Percentiles rank a stretch among this genome's conserved stretches.
phyloP scores from a whole-genome alignment of 2,888 invertebrate genomes.

The Hedychridium roseum region DNA sequence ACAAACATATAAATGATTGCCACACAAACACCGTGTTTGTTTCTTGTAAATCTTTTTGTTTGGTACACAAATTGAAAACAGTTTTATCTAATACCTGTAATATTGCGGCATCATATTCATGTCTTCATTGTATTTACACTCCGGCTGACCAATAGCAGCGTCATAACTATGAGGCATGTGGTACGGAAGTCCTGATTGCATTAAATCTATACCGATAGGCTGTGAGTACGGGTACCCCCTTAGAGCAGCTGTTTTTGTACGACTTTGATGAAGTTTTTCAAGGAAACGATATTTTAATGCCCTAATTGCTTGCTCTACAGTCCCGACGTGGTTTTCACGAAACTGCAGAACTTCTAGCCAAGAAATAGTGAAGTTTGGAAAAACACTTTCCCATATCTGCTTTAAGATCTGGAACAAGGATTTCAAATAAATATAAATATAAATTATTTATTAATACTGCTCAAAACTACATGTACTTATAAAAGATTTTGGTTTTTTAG shows the following conservation, averaged over 20 bases:
- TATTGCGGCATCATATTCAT: conserved; percentile 19
- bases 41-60: too few relatives aligned
- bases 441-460: neutral
- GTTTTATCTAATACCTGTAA: conserved; percentile 30
- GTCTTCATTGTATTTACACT: conserved; percentile 38
- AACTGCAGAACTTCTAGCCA: conserved; percentile 77
- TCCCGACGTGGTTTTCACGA: conserved; percentile 68
- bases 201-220: conserved; percentile 31
- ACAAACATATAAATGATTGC: too few relatives aligned
- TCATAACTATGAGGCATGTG: conserved; percentile 43
- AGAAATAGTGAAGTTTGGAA: conserved; percentile 65
- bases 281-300: conserved; percentile 64
- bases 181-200: conserved; percentile 40
- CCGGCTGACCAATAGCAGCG: conserved; percentile 32
- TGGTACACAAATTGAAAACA: too few relatives aligned
- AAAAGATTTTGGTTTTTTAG: neutral
- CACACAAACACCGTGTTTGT: too few relatives aligned
- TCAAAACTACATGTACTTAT: neutral
- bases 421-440: conserved; percentile 9
- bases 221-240: conserved; percentile 41
- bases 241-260: conserved; percentile 38
- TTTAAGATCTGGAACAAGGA: conserved; percentile 72
- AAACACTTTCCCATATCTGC: conserved; percentile 77
- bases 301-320: conserved; percentile 66
- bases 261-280: conserved; percentile 61